Evolutionary conservation across 2,797 vertebrate species (phyloP).

Genomic region (Acrocephalus scirpaceus): DNA sequence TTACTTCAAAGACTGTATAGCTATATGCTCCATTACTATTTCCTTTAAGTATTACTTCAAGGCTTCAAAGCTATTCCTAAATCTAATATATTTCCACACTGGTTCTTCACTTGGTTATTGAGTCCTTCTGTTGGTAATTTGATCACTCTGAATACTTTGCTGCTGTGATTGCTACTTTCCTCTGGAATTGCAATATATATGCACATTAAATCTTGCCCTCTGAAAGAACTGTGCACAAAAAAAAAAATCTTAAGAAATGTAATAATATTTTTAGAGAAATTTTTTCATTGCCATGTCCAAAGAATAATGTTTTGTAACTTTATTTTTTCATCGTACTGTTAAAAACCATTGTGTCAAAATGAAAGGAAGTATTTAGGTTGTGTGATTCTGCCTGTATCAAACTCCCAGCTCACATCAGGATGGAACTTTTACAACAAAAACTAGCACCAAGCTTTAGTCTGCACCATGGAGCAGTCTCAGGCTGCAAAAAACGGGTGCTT

Average conservation of each 20-base stretch:
- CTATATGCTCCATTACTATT: neutral
- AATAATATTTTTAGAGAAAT: neutral
- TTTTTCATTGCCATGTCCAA: neutral
- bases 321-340: neutral
- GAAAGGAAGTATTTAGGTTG: neutral
- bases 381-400: neutral
- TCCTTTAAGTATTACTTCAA: neutral
- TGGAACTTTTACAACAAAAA: neutral
- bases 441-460: neutral
- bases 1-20: neutral
- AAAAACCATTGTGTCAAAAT: neutral
- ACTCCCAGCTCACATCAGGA: neutral
- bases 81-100: neutral
- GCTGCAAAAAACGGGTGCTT: neutral
- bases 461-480: neutral
- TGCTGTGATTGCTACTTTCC: neutral
- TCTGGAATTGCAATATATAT: neutral
- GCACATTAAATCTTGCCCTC: neutral
- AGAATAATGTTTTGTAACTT: neutral
- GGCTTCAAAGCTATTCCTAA: neutral
- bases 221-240: neutral
- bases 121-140: neutral
- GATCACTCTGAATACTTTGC: neutral
- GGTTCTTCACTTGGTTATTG: neutral
- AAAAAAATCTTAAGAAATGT: neutral